Base-by-base conservation (phyloP, 2,113 vertebrate genomes). In the Rallus limicola region DNA sequence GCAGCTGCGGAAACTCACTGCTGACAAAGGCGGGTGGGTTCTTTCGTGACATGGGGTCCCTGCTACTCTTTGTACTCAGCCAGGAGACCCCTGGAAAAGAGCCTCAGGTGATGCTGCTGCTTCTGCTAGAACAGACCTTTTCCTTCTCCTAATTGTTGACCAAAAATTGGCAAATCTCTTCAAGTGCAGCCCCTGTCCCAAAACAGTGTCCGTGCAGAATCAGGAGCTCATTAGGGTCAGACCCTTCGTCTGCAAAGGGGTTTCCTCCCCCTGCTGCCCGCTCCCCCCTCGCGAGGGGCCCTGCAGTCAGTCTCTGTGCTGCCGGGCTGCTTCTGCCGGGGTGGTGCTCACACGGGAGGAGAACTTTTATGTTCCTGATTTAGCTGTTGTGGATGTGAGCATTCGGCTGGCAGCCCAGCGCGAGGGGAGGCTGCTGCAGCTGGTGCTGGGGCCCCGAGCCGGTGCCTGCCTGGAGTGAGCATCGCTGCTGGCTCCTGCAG, bases 11-110 rank as follows among this genome's bases (percentile, higher is more conserved):
- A 12, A 13, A 23, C 52, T 6, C 46, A 5, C 5, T 8, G 50
- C 34, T 31, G 67, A 14, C 53, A 13, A 14, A 31, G 21, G 12
- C 0, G 6, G 3, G 10, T 1, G 33, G 9, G 4, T 10, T 46
- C 64, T 38, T 34, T 24, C 62, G 11, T 2, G 60, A 21, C 50
- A 3, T 40, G 0, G 38, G 17, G 21, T 23, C 16, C 70, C 55
- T 5, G 1, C 24, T 31, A 14, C 36, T 42, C 23, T 31, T 36
- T 83, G n/a, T 38, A 56, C 68, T 60, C 68, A 15, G 2, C 58
- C 9, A 23, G 48, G 38, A 59, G 68, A 5, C 4, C 19, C 29
- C 60, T 3, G 59, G 19, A 31, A 42, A 42, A 76, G 33, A 14
- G 50, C 71, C 52, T 38, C 16, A n/a, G 56, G 9, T 3, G 6